Base-by-base conservation (phyloP, 2,797 vertebrate genomes). In the Taenioides sp. region DNA sequence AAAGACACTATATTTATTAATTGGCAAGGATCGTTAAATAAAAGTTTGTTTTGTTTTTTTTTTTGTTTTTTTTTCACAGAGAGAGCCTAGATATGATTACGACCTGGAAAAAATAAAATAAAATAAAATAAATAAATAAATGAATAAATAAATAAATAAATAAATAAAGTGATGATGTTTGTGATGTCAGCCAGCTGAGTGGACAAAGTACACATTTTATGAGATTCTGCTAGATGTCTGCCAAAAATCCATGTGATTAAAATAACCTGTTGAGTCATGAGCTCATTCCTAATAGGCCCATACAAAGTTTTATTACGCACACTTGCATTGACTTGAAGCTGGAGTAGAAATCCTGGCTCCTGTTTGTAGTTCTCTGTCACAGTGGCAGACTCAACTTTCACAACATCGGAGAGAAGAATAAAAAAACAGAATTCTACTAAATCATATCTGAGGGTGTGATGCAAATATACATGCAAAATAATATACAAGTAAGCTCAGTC, bases 231-330 rank as follows among this genome's bases (percentile, higher is more conserved):
- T 11, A 52, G 20, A 5, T 12, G 52, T n/a, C 54, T 57, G 6
- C 20, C 11, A 5, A 57, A 12, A 7, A 57, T 14, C 3, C 2
- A 6, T 25, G 31, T 34, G 20, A 55, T 69, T 54, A 7, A 22
- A 58, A 64, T 25, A 47, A 65, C 31, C 61, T 22, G 34, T 63
- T 40, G 17, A 16, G 43, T 63, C n/a, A 63, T 63, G 34, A 63
- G 31, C 6, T 40, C 5, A 40, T 40, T 63, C 20, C 18, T 22
- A 40, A 37, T 23, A 16, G 28, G 27, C 16, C 27, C 12, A 0
- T 31, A 18, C 23, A 61, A 10, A 11, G 31, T 62, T 59, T 59
- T 16, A 17, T 28, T 17, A 28, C 23, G 0, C 55, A 16, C 23
- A 17, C 23, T 17, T 25, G 22, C 55, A 5, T 2, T 11, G 22